A percentile compares a stretch with the other conserved stretches of the same genome.
Conservation (phyloP, 92 coral and sea anemone species). For the Desmophyllum pertusum region DNA sequence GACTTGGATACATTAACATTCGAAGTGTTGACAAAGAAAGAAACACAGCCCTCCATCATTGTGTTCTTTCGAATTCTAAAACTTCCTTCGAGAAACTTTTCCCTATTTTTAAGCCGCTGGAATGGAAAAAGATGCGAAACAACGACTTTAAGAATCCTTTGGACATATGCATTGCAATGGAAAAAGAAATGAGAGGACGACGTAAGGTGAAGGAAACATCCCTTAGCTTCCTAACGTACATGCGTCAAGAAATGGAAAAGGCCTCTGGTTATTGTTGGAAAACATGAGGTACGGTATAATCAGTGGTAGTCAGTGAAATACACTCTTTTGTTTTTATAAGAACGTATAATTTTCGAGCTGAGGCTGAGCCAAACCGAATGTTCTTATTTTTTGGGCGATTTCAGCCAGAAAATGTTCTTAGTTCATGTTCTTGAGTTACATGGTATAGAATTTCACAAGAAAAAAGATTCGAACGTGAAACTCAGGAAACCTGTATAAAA, state of each 20-base stretch:
- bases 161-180: slow-evolving; percentile 23
- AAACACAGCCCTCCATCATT: slow-evolving; percentile 53
- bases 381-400: too few species aligned
- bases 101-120: not conserved
- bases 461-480: too few species aligned
- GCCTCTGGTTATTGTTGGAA: not conserved
- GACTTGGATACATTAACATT: not conserved
- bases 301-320: not conserved
- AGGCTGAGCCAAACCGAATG: too few species aligned
- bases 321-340: too few species aligned
- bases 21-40: slow-evolving; percentile 24
- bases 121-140: slow-evolving; percentile 43
- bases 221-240: not conserved
- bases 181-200: not conserved
- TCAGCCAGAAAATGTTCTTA: too few species aligned
- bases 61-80: slow-evolving; percentile 18
- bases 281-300: not conserved
- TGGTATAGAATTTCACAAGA: too few species aligned
- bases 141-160: slow-evolving; percentile 1
- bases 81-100: slow-evolving; percentile 34
- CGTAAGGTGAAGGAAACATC: not conserved
- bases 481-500: too few species aligned
- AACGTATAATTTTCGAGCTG: too few species aligned
- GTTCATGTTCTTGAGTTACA: too few species aligned
- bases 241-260: slow-evolving; percentile 12